phyloP scores from a whole-genome alignment of 2,113 vertebrate genomes.

The Brachypteracias leptosomus region DNA sequence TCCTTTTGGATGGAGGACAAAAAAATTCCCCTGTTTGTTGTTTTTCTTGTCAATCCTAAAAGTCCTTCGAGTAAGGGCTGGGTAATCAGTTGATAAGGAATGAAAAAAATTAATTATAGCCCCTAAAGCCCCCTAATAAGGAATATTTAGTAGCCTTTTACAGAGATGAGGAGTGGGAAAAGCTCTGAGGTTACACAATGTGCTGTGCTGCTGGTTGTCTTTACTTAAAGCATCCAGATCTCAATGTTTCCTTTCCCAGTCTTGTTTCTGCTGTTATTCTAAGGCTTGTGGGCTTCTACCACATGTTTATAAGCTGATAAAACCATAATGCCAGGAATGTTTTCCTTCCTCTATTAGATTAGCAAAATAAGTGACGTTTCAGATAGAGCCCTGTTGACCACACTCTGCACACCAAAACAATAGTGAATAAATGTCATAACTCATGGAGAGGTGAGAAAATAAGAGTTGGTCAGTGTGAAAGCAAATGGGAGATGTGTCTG shows the following conservation, averaged over 20 bases:
- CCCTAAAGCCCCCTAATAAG: neutral
- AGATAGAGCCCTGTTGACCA: neutral
- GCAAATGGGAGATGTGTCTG: neutral
- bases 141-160: neutral
- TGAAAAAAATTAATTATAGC: neutral
- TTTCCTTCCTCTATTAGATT: constrained; percentile 41
- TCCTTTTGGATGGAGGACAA: neutral
- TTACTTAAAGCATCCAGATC: constrained; percentile 28
- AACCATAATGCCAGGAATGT: constrained; percentile 49
- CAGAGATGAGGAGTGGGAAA: neutral
- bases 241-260: constrained; percentile 32
- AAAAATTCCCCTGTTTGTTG: neutral
- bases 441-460: neutral
- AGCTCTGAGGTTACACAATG: neutral
- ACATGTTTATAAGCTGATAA: constrained; percentile 62
- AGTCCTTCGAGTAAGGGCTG: neutral
- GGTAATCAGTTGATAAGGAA: neutral
- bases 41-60: neutral
- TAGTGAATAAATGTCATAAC: neutral
- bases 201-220: constrained; percentile 8
- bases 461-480: accelerated
- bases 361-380: constrained; percentile 38
- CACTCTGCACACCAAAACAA: neutral
- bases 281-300: constrained; percentile 21
- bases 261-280: constrained; percentile 51